Conservation (phyloP, 2,888 invertebrate species). For the Escarpia spicata region DNA sequence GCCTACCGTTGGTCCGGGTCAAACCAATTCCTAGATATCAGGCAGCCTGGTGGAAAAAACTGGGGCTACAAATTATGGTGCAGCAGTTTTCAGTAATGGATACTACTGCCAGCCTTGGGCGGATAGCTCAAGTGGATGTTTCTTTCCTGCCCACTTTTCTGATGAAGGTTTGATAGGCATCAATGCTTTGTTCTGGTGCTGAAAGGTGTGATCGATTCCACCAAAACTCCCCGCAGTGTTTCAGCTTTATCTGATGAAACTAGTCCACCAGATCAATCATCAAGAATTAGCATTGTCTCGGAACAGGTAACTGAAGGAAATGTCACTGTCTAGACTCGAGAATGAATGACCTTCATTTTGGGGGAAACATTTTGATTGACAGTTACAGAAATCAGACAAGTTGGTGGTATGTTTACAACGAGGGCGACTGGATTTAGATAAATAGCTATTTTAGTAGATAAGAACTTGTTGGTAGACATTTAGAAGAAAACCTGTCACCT, state of each 20-base stretch:
- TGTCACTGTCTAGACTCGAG: background rate
- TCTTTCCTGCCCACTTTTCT: background rate
- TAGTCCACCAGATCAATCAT: background rate
- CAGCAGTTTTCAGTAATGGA: background rate
- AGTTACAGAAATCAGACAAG: background rate
- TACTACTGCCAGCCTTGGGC: background rate
- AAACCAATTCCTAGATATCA: background rate
- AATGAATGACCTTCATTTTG: background rate
- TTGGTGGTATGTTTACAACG: background rate
- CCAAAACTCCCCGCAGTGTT: background rate
- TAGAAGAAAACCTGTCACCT: background rate
- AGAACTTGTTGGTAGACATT: background rate
- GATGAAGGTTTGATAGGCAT: background rate
- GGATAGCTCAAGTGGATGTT: background rate
- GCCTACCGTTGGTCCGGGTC: background rate
- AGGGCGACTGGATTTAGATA: background rate
- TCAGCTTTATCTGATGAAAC: background rate
- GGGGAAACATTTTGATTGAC: background rate
- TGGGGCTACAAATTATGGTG: background rate
- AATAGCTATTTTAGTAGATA: background rate
- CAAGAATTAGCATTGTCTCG: background rate
- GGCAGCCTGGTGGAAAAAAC: background rate
- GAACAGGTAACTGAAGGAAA: background rate
- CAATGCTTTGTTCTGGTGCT: background rate
- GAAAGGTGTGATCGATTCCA: background rate